Conservation (phyloP, 2,113 vertebrate genomes). For the Entosphenus tridentatus region DNA sequence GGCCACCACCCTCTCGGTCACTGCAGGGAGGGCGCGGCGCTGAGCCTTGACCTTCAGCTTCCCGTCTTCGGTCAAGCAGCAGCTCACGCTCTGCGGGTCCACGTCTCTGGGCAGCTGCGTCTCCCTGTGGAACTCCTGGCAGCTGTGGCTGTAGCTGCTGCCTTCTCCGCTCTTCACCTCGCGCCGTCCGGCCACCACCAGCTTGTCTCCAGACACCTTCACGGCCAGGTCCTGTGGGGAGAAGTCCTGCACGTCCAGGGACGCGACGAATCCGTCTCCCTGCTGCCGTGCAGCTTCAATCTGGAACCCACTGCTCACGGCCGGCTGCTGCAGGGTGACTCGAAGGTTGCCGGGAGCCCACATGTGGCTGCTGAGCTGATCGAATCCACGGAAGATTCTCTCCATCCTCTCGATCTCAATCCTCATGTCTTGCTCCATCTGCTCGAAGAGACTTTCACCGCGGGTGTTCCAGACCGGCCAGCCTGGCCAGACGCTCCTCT, state of each 20-base stretch:
- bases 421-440: too few relatives aligned
- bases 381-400: too few relatives aligned
- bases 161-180: neutral
- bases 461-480: too few relatives aligned
- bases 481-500: too few relatives aligned
- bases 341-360: too few relatives aligned
- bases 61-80: neutral
- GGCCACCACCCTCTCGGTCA: neutral
- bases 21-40: neutral
- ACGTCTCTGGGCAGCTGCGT: constrained; percentile 3
- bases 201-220: neutral
- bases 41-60: constrained; percentile 1
- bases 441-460: too few relatives aligned
- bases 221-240: constrained; percentile 1
- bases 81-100: constrained; percentile 5
- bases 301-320: too few relatives aligned
- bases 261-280: neutral
- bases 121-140: neutral
- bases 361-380: too few relatives aligned
- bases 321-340: too few relatives aligned
- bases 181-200: constrained; percentile 3
- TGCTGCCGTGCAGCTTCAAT: too few relatives aligned
- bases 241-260: neutral
- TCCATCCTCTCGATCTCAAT: too few relatives aligned
- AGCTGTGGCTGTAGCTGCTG: neutral